Base-by-base conservation (phyloP, 30 jellyfish, hydroid and myxozoan genomes). In the Calvadosia cruxmelitensis region DNA sequence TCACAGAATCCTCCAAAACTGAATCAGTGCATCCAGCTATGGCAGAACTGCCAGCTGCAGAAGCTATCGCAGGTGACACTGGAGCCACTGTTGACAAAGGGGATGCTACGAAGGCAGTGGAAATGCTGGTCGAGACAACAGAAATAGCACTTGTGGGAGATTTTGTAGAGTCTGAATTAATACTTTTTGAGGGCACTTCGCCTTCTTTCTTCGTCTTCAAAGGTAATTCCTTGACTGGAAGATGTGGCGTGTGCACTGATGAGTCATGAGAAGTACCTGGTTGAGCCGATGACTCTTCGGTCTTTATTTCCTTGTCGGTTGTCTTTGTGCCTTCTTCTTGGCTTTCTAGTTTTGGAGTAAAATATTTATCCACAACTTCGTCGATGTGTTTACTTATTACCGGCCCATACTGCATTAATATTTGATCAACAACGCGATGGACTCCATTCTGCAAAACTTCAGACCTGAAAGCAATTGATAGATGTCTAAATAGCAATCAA, bases 401-500 rank as follows among this genome's bases (percentile, higher is more conserved):
- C 5, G 75, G 92, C 20, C 87, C 75, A 63, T 76, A 72, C 28
- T 73, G n/a, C 2, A 79, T 68, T n/a, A 87, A 69, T 10, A 87
- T 86, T 70, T 87, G 92, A 66, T 87, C 93, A 16, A 87, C 80
- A 0, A 87, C 73, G n/a, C 79, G 81, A 72, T 87, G 93, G 15
- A 80, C 71, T n/a, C 97, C 91, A 68, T 87, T 87, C 63, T 77
- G 80, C 33, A 87, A 33, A 10, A 79, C 92, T 31, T 87, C 97
- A 15, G 97, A 87, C 84, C 97, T 87, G 75, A 2, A 13, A 63
- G 32, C 57, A 73, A 52, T n/a, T 3, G 10, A n/a, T n/a, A n/a
- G n/a, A n/a, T n/a, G n/a, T n/a, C n/a, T n/a, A n/a, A n/a, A n/a
- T n/a, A n/a, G n/a, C n/a, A n/a, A n/a, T n/a, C n/a, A n/a, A n/a